Base-by-base conservation (phyloP, 2,797 vertebrate genomes). In the Hippocampus kuda region DNA sequence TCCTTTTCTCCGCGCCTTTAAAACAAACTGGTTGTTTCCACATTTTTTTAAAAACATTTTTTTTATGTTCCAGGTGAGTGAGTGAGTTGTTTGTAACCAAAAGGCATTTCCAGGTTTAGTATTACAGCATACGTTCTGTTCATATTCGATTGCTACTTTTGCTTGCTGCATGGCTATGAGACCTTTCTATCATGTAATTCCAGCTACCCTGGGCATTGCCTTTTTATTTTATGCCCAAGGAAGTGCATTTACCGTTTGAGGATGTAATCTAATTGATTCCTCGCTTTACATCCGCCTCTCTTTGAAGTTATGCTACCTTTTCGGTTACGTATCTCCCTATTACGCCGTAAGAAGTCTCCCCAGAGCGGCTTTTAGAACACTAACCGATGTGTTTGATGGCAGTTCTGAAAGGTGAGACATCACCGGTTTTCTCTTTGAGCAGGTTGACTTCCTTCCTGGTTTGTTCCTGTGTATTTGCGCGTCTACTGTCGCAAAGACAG, bases 381-480 rank as follows among this genome's bases (percentile, higher is more conserved):
- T 60, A 44, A 82, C 81, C 79, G 77, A 66, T 74, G 65, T 72
- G 72, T 88, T 86, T 88, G 81, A 86, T 82, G 81, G 76, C 72
- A 70, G 71, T 72, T 83, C 59, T 83, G 67, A 78, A 82, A 68
- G 63, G 13, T 53, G 59, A 74, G 78, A 48, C 59, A 70, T 83
- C 77, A 77, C 27, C 0, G 84, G 82, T 81, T 66, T 62, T 79
- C 83, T 77, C 82, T 82, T 82, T 80, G n/a, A 79, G 75, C 75
- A 77, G 59, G 59, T 38, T 60, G 76, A 77, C 83, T 77, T 70
- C 77, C 64, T 83, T 87, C 49, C 49, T 34, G 48, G n/a, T 82
- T 81, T 76, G 73, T 85, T 84, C 84, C 79, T 81, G 82, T 85
- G 79, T 82, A 86, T 75, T 67, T 82, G 79, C 75, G 75, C 81